A percentile compares a stretch with the other conserved stretches of the same genome.
Evolutionary conservation across 2,888 invertebrate genomes (phyloP).

Genomic region (Phania funesta): DNA sequence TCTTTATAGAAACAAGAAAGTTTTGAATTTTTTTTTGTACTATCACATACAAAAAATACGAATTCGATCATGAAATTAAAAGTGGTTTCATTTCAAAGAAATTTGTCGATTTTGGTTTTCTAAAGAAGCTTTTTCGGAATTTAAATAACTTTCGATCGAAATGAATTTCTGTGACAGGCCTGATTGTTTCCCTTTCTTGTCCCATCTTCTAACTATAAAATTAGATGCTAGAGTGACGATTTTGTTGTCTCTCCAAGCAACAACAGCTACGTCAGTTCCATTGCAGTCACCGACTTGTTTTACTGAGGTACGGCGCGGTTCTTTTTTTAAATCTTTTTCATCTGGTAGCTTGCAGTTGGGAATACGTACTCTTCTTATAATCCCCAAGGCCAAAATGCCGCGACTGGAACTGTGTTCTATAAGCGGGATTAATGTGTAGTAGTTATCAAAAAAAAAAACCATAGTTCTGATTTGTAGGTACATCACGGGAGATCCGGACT

Average conservation of each 20-base stretch:
- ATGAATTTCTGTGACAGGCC: not conserved
- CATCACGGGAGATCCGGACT: not conserved
- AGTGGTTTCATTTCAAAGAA: too few relatives aligned
- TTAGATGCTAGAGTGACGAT: slow-evolving; percentile 25
- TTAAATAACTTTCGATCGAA: not conserved
- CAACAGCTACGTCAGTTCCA: slow-evolving; percentile 24
- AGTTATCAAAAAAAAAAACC: not conserved
- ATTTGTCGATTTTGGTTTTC: too few relatives aligned
- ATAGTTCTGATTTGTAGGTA: not conserved
- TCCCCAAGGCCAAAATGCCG: slow-evolving; percentile 20
- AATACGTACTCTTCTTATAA: slow-evolving; percentile 27
- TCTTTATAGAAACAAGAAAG: too few relatives aligned
- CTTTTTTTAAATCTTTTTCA: slow-evolving; percentile 27
- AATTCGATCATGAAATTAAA: too few relatives aligned
- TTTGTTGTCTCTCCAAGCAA: slow-evolving; percentile 34
- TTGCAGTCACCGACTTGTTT: slow-evolving; percentile 33
- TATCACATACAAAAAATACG: too few relatives aligned
- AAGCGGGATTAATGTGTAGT: not conserved
- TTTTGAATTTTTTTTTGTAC: too few relatives aligned
- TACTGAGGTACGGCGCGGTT: slow-evolving; percentile 17
- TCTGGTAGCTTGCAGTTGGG: slow-evolving; percentile 35
- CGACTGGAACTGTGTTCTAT: slow-evolving; percentile 14
- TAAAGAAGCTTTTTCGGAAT: too few relatives aligned
- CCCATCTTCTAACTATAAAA: slow-evolving; percentile 30
- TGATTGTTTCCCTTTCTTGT: not conserved